phyloP scores from a whole-genome alignment of 1,140 invertebrate genomes.

The Belonocnema kinseyi region DNA sequence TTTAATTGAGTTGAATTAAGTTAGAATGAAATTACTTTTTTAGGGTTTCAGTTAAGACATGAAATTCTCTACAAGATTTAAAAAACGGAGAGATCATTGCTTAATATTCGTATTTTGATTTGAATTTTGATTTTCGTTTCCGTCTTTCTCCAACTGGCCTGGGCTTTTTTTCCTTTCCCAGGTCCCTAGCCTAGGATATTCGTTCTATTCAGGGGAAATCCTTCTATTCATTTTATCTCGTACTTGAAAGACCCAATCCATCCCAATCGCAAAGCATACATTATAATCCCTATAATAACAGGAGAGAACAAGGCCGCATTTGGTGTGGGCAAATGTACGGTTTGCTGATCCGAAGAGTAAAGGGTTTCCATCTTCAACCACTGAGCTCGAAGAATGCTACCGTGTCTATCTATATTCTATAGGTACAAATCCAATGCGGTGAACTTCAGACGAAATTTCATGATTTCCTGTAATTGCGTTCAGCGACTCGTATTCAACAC shows the following conservation, averaged over 20 bases:
- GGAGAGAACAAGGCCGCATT: constrained; percentile 9
- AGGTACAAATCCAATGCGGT: constrained; percentile 25
- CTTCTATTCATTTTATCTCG: background rate
- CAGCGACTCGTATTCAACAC: constrained; percentile 13
- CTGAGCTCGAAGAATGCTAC: constrained; percentile 25
- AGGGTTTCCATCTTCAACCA: constrained; percentile 26
- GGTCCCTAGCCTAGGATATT: background rate
- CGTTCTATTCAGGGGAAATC: background rate
- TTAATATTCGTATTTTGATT: background rate
- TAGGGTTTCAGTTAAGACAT: no score
- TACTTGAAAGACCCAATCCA: background rate
- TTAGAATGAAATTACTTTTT: no score
- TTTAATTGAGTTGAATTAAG: no score
- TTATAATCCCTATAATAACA: constrained; percentile 30
- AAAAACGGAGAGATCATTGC: background rate
- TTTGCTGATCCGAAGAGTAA: constrained; percentile 19
- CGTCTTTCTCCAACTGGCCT: background rate
- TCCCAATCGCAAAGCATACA: constrained; percentile 15
- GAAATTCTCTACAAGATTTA: no score
- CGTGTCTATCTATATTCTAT: background rate
- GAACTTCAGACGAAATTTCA: constrained; percentile 17
- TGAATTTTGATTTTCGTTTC: background rate
- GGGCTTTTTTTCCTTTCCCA: background rate
- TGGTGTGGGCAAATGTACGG: constrained; percentile 18
- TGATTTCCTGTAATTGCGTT: constrained; percentile 28